Evolutionary conservation across 1,140 invertebrate species (phyloP), one percentile per base, ranked within the genome.

Genomic region (Anoplophora glabripennis): DNA sequence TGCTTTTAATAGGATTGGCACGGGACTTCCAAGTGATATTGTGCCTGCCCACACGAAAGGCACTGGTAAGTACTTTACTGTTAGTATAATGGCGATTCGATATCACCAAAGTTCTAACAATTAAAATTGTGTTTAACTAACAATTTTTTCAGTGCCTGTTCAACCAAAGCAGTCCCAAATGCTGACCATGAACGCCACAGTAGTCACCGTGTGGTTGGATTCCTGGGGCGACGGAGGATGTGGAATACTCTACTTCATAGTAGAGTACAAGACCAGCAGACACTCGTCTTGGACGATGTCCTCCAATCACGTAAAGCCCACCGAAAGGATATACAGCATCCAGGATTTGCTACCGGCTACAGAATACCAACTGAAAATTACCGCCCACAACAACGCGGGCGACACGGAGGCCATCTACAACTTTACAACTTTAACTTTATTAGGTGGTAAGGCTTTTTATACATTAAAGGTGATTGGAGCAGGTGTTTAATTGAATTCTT

Each of bases 361-460:
- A 0, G 88, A 88, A 69, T 96, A 97, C 75, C 86, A 90, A 62
- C 81, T 97, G 33, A 84, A 86, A 59, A 88, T 96, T 46, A 91
- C 89, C 0, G 94, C 94, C 0, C 87, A 92, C 75, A 97, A 96
- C 75, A 93, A 94, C 74, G 94, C 94, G 0, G 95, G 95, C 0
- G 89, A 89, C 44, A 92, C 90, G 0, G 85, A 89, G 38, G 89
- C 89, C 0, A 79, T 91, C n/a, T 94, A 96, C 71, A 90, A 92
- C 76, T 90, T 92, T 74, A 88, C 89, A 33, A 93, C 90, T 3
- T 81, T 90, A 40, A 89, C 87, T 1, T 76, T 86, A 15, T 83
- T 84, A 67, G 89, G 87, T 74, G 85, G 89, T 89, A 73, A 79
- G 80, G 21, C 21, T 28, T 28, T 28, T 28, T 68, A 36, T 45